phyloP scores from a whole-genome alignment of 2,113 vertebrate genomes.

The Dolichotis patagonum region DNA sequence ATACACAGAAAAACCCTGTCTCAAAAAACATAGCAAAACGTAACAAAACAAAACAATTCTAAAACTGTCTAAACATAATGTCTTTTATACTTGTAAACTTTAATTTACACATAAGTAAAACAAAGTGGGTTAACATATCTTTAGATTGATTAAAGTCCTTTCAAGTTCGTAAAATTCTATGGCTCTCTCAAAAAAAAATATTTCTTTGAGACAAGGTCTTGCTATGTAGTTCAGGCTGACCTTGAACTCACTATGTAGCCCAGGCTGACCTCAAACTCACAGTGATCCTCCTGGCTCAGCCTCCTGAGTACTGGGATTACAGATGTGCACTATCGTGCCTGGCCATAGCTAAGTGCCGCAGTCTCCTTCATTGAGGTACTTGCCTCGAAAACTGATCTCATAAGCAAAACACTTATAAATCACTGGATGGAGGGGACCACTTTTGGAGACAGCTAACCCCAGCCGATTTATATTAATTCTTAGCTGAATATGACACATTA shows the following conservation, averaged over 20 bases:
- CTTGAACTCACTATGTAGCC: neutral
- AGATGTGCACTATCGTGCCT: neutral
- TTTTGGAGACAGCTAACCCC: neutral
- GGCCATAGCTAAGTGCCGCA: neutral
- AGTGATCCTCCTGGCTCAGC: neutral
- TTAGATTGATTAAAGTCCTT: constrained; percentile 14
- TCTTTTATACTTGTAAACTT: constrained; percentile 1
- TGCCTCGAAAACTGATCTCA: neutral
- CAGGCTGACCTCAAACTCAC: neutral
- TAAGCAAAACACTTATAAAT: constrained; percentile 17
- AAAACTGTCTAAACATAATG: neutral
- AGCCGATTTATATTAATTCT: constrained; percentile 24
- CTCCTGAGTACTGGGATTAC: neutral
- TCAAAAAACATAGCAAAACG: neutral
- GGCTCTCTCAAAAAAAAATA: neutral
- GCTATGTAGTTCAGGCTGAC: neutral
- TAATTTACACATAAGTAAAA: constrained; percentile 35
- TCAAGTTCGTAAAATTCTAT: neutral
- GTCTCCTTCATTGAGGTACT: neutral
- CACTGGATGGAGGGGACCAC: neutral
- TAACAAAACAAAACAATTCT: neutral
- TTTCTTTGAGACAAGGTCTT: neutral
- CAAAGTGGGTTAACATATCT: neutral
- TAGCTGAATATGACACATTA: neutral
- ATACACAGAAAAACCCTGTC: neutral